Evolutionary conservation across 1,140 invertebrate species (phyloP), one percentile per base, ranked within the genome.

Genomic region (Planococcus citri): DNA sequence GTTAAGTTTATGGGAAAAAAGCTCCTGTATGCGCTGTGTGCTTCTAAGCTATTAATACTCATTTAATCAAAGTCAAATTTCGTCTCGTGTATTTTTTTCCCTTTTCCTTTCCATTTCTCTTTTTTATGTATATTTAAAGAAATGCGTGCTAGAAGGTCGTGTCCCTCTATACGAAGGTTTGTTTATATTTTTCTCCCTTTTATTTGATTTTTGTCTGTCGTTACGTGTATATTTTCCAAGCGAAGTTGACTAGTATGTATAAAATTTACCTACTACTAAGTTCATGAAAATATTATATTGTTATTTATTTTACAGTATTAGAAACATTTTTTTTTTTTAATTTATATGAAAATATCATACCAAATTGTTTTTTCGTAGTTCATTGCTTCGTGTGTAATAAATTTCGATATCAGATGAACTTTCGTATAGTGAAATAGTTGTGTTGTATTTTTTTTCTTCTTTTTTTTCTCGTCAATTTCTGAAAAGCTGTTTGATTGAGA

Each of bases 301-400:
- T 51, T 51, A 20, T 14, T 3, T 51, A 51, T 51, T 51, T 51
- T 51, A 51, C 41, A 51, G 41, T 51, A 51, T 51, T 51, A 51
- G 41, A 33, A 6, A 6, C 17, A 2, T 51, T 51, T 51, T 51
- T n/a, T 51, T 20, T 51, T 51, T 20, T 51, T 17, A 51, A 51
- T 51, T 51, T 17, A 51, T 51, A 9, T 37, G 14, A 8, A 20
- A n/a, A 9, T 51, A 51, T 51, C 17, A 51, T 51, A 51, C 41
- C 41, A 51, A 51, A 51, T 51, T 51, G 41, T 51, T 51, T 51
- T 51, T n/a, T n/a, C 17, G 41, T 51, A 51, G 41, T 51, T 51
- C 6, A 51, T 33, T 51, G 41, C 41, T 51, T 51, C 41, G n/a
- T 51, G 41, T 51, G n/a, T 51, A 51, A 51, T 51, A 51, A 51